Evolutionary conservation across 2,797 vertebrate genomes (phyloP), one percentile per base, ranked within the genome.

Genomic region (Pipistrellus kuhlii): DNA sequence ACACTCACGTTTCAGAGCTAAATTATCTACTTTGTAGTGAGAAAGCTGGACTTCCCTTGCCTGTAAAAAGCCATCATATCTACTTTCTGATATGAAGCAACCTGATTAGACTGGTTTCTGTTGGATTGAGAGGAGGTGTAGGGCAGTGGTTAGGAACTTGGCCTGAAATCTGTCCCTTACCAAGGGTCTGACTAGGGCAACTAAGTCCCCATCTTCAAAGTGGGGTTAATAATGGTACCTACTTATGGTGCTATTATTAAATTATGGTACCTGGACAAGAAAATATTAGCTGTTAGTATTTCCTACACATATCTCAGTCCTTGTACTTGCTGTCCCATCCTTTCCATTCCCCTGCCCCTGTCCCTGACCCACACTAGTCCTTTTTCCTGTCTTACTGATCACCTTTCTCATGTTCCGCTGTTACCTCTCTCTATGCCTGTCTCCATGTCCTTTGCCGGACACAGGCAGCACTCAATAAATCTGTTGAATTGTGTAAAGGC

Each of bases 41-140:
- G 46, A 88, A 95, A 92, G 72, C 32, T 57, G 59, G 64, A 55
- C 35, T 90, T 85, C 41, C 12, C 48, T 77, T 73, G 73, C 55
- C 44, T 82, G 62, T 44, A 51, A 55, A 88, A 77, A 48, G 30
- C 84, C 38, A 13, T 27, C 23, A 3, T 8, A 8, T 41, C 62
- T 71, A 15, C 30, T 88, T 72, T 73, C 32, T 57, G 32, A 86
- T 9, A 30, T 17, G 35, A 1, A 41, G 13, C 53, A 35, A 30
- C 64, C 18, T 44, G 21, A 17, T 10, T 6, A 72, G 35, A 51
- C 1, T 32, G 32, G 15, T 64, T 92, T 81, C 76, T 88, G 35
- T 57, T 69, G 23, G 21, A 76, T 3, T 15, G 25, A 82, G 81
- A 87, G n/a, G 8, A 8, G n/a, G 3, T 35, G 41, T 32, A 35